Base-by-base conservation (phyloP, 92 coral and sea anemone species). In the Palythoa caribaeorum region DNA sequence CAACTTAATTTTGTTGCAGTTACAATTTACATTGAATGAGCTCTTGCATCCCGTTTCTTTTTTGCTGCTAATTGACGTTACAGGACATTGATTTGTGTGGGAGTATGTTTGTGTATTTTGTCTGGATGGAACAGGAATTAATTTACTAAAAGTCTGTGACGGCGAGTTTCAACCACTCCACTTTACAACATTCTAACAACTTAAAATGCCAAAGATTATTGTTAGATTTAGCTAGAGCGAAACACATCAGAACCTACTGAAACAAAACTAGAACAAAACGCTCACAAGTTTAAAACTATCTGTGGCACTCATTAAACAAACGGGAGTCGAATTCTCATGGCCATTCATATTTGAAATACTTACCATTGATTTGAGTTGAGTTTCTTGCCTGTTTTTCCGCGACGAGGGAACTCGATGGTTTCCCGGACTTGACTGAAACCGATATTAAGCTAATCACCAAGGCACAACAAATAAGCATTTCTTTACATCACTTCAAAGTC, bases 401-500 rank as follows among this genome's bases (percentile, higher is more conserved):
- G 54, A 53, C 51, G 9, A 11, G 52, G 54, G 84, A 62, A 79
- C 51, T 1, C 2, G 48, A 52, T 2, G 73, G 35, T 38, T 14
- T 65, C 39, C 76, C 74, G 50, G 52, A 15, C 47, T 47, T 52
- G 6, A 48, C 39, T 28, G 57, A 66, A 19, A 81, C 59, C 62
- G 65, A 60, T 50, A 66, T 74, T 63, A 21, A 28, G 36, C 62
- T 16, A 60, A 81, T 63, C 40, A 81, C 75, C 19, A 81, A 81
- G 76, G 59, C 60, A 65, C 65, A 74, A 65, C 65, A 74, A 65
- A 81, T 44, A 48, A 81, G 38, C 86, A 81, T 81, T 20, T 81
- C 86, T 65, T 81, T 66, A 81, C 86, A 81, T 81, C 74, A 68
- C 86, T 78, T 44, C 19, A 48, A 16, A 19, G 70, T 54, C 28